Percentiles rank a stretch among this genome's conserved stretches.
Conservation (phyloP, 1,140 invertebrate species). For the Pogonomyrmex barbatus region DNA sequence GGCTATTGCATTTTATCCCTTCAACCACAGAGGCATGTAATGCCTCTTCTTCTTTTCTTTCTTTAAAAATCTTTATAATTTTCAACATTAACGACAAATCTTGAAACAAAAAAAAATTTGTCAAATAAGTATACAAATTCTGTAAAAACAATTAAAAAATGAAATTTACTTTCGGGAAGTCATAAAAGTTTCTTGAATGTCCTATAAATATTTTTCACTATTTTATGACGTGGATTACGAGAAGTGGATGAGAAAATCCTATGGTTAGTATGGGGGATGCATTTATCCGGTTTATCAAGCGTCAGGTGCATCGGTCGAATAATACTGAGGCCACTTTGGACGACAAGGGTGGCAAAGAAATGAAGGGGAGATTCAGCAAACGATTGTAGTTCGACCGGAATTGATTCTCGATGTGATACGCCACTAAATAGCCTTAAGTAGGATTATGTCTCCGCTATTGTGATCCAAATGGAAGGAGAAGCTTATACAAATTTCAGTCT, state of each 20-base stretch:
- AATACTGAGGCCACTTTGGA: constrained; percentile 71
- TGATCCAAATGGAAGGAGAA: neutral
- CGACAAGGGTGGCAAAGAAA: constrained; percentile 1
- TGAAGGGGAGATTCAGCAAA: constrained; percentile 26
- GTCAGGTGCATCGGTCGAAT: constrained; percentile 81
- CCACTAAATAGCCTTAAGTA: constrained; percentile 77
- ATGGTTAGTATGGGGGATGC: constrained; percentile 43
- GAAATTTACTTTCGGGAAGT: no score
- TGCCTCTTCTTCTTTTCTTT: no score
- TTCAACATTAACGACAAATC: no score
- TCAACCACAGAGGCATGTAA: no score
- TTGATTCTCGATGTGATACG: constrained; percentile 68
- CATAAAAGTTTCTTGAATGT: no score
- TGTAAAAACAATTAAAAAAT: no score
- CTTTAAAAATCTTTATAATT: no score
- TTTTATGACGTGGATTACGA: constrained; percentile 10
- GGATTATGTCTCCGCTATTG: constrained; percentile 73
- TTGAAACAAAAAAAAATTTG: no score
- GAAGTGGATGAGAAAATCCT: constrained; percentile 60
- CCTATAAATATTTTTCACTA: no score
- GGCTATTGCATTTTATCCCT: no score
- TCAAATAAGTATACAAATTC: no score
- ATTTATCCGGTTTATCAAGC: constrained; percentile 65
- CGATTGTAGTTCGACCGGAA: constrained; percentile 68
- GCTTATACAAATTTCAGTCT: constrained; percentile 56